These are phyloP conservation scores for Rhamphomyia laevipes DNA, from an alignment of 2,888 invertebrate genomes.

Conservation along the genomic window DNA sequence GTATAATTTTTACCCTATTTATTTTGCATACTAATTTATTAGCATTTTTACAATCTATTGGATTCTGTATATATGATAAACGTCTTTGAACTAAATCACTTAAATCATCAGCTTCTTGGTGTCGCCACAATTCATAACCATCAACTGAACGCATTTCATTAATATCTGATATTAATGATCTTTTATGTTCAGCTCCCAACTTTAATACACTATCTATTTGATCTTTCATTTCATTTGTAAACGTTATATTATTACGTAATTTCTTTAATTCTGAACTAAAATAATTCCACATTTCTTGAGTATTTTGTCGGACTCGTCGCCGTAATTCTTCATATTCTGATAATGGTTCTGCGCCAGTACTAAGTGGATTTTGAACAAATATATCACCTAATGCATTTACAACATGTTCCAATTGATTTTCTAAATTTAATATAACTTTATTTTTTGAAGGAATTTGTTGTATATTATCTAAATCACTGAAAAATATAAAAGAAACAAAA, in stretches of 20 bases:
- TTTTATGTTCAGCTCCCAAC: too few relatives aligned
- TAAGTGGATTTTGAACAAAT: constrained; percentile 28
- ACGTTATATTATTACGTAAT: constrained; percentile 42
- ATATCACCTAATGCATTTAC: constrained; percentile 7
- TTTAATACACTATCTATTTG: constrained; percentile 55
- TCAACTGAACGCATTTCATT: constrained; percentile 58
- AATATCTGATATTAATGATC: too few relatives aligned
- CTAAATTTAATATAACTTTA: constrained; percentile 1
- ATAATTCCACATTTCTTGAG: constrained; percentile 80
- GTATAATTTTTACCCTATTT: too few relatives aligned
- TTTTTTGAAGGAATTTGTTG: not conserved
- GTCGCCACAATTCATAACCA: constrained; percentile 74
- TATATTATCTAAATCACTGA: too few relatives aligned
- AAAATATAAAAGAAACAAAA: too few relatives aligned
- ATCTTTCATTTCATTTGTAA: constrained; percentile 45
- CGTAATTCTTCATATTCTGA: constrained; percentile 67
- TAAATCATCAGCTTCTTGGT: constrained; percentile 64
- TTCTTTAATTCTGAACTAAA: constrained; percentile 60
- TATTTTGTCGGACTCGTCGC: constrained; percentile 61
- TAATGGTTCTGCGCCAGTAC: too few relatives aligned
- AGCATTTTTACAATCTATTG: constrained; percentile 73
- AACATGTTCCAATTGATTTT: too few relatives aligned
- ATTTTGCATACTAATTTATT: constrained; percentile 86
- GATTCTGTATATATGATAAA: too few relatives aligned
- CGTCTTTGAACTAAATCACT: too few relatives aligned